phyloP scores from a whole-genome alignment of 2,797 vertebrate genomes.

The Leptoclinus maculatus region DNA sequence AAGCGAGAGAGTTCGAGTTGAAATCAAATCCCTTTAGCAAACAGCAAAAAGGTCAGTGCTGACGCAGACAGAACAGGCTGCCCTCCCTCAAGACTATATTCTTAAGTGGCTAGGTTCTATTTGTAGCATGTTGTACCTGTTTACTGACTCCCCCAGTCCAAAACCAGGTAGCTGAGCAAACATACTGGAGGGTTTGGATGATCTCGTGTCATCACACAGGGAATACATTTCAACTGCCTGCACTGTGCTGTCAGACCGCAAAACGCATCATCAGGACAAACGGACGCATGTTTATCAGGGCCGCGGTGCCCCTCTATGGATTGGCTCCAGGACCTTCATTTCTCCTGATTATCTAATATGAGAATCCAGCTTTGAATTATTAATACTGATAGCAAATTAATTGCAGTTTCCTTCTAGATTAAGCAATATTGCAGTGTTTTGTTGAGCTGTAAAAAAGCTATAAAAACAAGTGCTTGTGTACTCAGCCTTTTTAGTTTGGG shows the following conservation, averaged over 20 bases:
- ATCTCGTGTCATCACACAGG: conserved; percentile 67
- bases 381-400: not conserved
- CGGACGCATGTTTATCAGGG: conserved; percentile 12
- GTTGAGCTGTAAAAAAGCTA: not conserved
- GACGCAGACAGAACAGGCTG: conserved; percentile 80
- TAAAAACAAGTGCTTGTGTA: not conserved
- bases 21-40: conserved; percentile 86
- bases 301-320: not conserved
- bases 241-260: conserved; percentile 46
- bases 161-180: conserved; percentile 75
- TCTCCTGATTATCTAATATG: not conserved
- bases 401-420: not conserved
- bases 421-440: not conserved
- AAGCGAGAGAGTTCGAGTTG: conserved; percentile 66
- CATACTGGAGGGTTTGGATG: conserved; percentile 70
- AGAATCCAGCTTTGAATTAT: conserved; percentile 5
- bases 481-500: not conserved
- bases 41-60: conserved; percentile 87
- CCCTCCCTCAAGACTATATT: conserved; percentile 78
- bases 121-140: conserved; percentile 82
- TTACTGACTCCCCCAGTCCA: conserved; percentile 74
- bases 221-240: conserved; percentile 62
- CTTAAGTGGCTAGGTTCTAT: conserved; percentile 82
- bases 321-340: not conserved
- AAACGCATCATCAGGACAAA: conserved; percentile 41